A percentile compares a stretch with the other conserved stretches of the same genome.
Conservation (phyloP, 2,797 vertebrate genomes). For the Chanos chanos region DNA sequence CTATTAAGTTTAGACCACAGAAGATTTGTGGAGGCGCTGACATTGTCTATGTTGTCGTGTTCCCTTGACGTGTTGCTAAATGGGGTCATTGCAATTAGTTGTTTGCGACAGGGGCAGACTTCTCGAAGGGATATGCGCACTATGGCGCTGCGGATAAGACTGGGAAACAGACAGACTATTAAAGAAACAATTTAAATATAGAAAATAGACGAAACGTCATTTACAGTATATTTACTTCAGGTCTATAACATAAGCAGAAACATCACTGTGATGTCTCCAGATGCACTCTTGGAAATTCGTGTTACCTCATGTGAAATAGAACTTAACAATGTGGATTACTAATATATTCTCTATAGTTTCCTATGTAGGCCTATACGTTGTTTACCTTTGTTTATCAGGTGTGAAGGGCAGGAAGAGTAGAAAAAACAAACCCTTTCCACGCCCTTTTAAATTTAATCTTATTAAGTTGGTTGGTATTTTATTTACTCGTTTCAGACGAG, state of each 20-base stretch:
- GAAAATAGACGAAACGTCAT: background rate
- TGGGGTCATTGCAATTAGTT: slow-evolving; percentile 74
- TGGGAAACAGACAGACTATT: background rate
- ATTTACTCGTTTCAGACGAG: slow-evolving; percentile 61
- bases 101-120: slow-evolving; percentile 52
- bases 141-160: slow-evolving; percentile 29
- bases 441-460: slow-evolving; percentile 42
- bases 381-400: slow-evolving; percentile 23
- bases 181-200: background rate
- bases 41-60: slow-evolving; percentile 62
- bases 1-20: slow-evolving; percentile 62
- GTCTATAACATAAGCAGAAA: too few relatives aligned
- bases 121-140: slow-evolving; percentile 46
- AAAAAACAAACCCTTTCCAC: background rate
- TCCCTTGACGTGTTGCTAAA: slow-evolving; percentile 71
- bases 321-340: too few relatives aligned
- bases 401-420: background rate
- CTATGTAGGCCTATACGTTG: too few relatives aligned
- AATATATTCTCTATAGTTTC: too few relatives aligned
- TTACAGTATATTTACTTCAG: too few relatives aligned
- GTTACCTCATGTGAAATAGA: too few relatives aligned
- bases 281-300: too few relatives aligned
- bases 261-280: too few relatives aligned
- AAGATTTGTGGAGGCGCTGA: slow-evolving; percentile 74
- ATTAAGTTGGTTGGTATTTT: slow-evolving; percentile 56